These are phyloP conservation scores for Stenichneumon culpator DNA, from an alignment of 2,888 invertebrate species.

Conservation along the genomic window DNA sequence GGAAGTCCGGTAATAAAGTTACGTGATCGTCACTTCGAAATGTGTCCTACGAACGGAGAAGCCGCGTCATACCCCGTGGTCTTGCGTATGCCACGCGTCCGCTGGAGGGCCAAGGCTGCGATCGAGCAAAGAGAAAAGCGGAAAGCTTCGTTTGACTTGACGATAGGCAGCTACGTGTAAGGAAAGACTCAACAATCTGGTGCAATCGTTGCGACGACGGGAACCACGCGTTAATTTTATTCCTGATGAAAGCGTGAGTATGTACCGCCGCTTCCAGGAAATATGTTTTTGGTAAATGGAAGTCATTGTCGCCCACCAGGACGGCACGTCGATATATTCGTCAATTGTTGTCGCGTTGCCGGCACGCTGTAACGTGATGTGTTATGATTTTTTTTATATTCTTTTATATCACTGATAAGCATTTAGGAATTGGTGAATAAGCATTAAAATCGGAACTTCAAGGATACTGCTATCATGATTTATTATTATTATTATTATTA, in stretches of 20 bases:
- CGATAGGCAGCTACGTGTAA: not conserved
- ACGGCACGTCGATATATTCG: not conserved
- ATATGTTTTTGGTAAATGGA: not conserved
- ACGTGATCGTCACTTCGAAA: slow-evolving; percentile 31
- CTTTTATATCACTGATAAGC: too few relatives aligned
- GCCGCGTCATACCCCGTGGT: not conserved
- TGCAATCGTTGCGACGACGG: slow-evolving; percentile 26
- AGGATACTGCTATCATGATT: too few relatives aligned
- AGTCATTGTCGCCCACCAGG: not conserved
- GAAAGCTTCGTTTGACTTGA: slow-evolving; percentile 41
- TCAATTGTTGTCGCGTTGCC: not conserved
- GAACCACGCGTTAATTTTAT: not conserved
- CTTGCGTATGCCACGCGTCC: slow-evolving; percentile 12
- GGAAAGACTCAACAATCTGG: not conserved
- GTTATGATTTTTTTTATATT: too few relatives aligned
- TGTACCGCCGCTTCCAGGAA: not conserved
- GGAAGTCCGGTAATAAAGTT: slow-evolving; percentile 46
- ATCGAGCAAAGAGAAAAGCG: slow-evolving; percentile 29
- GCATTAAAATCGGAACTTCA: too few relatives aligned
- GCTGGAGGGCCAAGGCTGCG: slow-evolving; percentile 38
- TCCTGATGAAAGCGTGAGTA: not conserved
- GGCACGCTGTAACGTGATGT: too few relatives aligned
- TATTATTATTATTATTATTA: too few relatives aligned
- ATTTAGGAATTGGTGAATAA: too few relatives aligned
- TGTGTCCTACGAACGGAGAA: slow-evolving; percentile 12